Evolutionary conservation across 2,113 vertebrate genomes (phyloP), one percentile per base, ranked within the genome.

Genomic region (Pardalotus punctatus): DNA sequence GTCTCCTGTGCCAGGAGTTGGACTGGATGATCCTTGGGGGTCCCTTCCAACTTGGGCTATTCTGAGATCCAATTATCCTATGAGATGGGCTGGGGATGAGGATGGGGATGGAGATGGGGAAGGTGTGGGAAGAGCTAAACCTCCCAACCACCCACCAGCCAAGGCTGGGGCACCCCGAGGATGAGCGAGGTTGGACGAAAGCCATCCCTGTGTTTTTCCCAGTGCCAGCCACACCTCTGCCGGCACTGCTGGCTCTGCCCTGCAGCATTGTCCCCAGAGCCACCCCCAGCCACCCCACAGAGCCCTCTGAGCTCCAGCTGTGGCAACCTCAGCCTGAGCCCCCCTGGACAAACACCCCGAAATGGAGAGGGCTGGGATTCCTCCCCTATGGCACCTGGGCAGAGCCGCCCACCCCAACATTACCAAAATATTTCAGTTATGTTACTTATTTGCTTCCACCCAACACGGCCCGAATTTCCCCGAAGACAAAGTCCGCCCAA

Each of bases 341-440:
- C 38, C 35, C 9, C 8, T 12, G 40, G 60, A 58, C 9, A 23
- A 83, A 18, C 14, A 3, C 36, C 48, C 33, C 3, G 0, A 38
- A 43, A 5, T 1, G 4, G 25, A 18, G 43, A 91, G 62, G 0
- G 0, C 50, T 31, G 54, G 83, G 48, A 43, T 33, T 43, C 53
- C 79, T 77, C 45, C 64, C 40, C 50, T 13, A 23, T 4, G 2
- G 66, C 60, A 74, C 29, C 45, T 0, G 2, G 38, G 81, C 65
- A 57, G 43, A 81, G 74, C 71, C 21, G 0, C 74, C 82, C 31
- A 38, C 65, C 56, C 6, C 1, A 80, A 14, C 3, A 29, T 31
- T 14, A 72, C 14, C 31, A 17, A 85, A 96, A 71, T 89, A 81
- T 89, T 91, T 31, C 83, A 92, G 86, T 91, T 76, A 56, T 77